Conservation (phyloP, 2,113 vertebrate genomes). For the Cebidichthys violaceus region DNA sequence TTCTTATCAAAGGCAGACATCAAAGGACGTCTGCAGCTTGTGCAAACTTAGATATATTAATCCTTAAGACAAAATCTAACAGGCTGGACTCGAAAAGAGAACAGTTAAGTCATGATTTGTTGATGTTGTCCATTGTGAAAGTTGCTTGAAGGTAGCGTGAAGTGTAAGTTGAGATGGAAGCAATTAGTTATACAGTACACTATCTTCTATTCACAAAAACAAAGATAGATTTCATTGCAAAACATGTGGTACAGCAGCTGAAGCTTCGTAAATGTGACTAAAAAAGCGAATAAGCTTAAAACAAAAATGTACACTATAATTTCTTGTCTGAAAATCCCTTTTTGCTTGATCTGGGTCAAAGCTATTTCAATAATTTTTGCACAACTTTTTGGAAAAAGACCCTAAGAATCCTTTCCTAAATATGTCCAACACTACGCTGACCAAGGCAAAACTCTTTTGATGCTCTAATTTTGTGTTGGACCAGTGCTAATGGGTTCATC, state of each 20-base stretch:
- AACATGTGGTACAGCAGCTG: not conserved
- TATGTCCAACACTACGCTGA: constrained; percentile 4
- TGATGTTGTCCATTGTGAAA: constrained; percentile 20
- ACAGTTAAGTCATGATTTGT: constrained; percentile 31
- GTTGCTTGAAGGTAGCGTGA: not conserved
- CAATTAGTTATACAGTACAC: not conserved
- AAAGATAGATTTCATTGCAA: not conserved
- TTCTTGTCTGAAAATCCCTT: not conserved
- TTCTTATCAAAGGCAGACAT: constrained; percentile 77
- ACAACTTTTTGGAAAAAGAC: not conserved
- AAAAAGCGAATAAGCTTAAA: not conserved
- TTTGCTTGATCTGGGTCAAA: not conserved
- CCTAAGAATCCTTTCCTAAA: not conserved
- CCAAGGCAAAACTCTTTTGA: not conserved
- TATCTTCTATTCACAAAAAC: not conserved
- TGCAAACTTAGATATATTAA: constrained; percentile 54
- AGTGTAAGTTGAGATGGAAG: not conserved
- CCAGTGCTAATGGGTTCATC: constrained; percentile 26
- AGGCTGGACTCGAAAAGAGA: constrained; percentile 30
- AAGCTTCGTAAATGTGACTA: not conserved
- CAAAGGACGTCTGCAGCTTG: constrained; percentile 65
- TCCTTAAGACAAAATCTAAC: constrained; percentile 56
- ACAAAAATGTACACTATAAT: not conserved
- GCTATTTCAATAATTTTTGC: not conserved
- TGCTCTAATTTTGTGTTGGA: constrained; percentile 18